Evolutionary conservation across 2,797 vertebrate species (phyloP).

Genomic region (Apogon hyalosoma): DNA sequence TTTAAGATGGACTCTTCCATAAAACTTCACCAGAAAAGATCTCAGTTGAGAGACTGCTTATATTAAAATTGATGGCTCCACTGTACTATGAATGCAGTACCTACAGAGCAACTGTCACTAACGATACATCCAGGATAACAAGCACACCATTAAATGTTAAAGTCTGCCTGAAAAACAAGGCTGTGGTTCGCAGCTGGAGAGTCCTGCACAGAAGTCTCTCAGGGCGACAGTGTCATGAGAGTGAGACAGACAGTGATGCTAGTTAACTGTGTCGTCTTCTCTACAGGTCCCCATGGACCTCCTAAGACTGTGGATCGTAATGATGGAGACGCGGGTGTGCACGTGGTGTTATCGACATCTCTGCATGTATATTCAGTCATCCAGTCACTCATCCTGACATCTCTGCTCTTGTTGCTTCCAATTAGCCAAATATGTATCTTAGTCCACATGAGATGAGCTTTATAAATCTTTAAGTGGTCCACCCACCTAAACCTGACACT

Average conservation of each 20-base stretch:
- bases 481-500: neutral
- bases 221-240: conserved; percentile 22
- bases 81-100: conserved; percentile 34
- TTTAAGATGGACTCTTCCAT: conserved; percentile 21
- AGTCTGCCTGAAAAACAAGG: conserved; percentile 38
- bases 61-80: conserved; percentile 44
- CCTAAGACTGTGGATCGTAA: conserved; percentile 38
- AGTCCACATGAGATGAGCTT: neutral
- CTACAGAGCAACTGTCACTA: conserved; percentile 30
- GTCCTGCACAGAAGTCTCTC: conserved; percentile 22
- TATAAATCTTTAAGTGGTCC: neutral
- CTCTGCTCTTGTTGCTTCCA: conserved; percentile 37
- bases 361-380: conserved; percentile 24
- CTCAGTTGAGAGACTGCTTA: conserved; percentile 31
- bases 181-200: conserved; percentile 27
- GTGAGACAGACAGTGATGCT: conserved; percentile 37
- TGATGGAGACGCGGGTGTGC: conserved; percentile 32
- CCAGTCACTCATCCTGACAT: conserved; percentile 38
- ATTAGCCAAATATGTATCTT: conserved; percentile 42
- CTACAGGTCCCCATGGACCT: conserved; percentile 18
- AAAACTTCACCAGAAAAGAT: conserved; percentile 37
- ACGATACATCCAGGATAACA: conserved; percentile 56
- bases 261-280: conserved; percentile 58
- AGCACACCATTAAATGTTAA: conserved; percentile 66
- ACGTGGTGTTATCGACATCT: conserved; percentile 6